Evolutionary conservation across 2,888 invertebrate genomes (phyloP).

Genomic region (Chaetogeoica ovagalla): DNA sequence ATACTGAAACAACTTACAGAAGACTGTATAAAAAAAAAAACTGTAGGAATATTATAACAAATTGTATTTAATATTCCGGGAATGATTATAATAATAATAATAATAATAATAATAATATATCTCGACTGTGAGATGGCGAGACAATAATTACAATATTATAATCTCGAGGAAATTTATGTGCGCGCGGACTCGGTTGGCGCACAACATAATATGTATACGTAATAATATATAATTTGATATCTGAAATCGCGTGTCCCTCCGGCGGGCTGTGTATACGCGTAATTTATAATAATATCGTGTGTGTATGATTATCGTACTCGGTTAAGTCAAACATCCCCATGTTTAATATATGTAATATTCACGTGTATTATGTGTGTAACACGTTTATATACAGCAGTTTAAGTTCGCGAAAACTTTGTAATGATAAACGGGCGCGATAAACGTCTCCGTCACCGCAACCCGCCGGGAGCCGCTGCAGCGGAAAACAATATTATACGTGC

Average conservation of each 20-base stretch:
- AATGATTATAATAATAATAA: not conserved
- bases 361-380: too few relatives aligned
- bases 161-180: constrained; percentile 17
- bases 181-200: too few relatives aligned
- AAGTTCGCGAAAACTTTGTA: not conserved
- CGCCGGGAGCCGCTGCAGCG: not conserved
- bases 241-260: not conserved
- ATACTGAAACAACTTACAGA: too few relatives aligned
- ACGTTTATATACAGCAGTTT: too few relatives aligned
- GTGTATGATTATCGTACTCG: not conserved
- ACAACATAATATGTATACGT: too few relatives aligned
- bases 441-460: not conserved
- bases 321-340: constrained; percentile 34
- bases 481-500: not conserved
- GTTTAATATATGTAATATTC: not conserved
- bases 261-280: too few relatives aligned
- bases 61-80: too few relatives aligned
- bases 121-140: not conserved
- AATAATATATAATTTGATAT: constrained; percentile 5
- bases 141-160: not conserved
- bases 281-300: not conserved
- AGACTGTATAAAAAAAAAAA: too few relatives aligned
- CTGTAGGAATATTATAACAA: too few relatives aligned
- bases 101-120: not conserved
- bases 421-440: constrained; percentile 32